Evolutionary conservation across 2,113 vertebrate genomes (phyloP).

Genomic region (Zosterops borbonicus): DNA sequence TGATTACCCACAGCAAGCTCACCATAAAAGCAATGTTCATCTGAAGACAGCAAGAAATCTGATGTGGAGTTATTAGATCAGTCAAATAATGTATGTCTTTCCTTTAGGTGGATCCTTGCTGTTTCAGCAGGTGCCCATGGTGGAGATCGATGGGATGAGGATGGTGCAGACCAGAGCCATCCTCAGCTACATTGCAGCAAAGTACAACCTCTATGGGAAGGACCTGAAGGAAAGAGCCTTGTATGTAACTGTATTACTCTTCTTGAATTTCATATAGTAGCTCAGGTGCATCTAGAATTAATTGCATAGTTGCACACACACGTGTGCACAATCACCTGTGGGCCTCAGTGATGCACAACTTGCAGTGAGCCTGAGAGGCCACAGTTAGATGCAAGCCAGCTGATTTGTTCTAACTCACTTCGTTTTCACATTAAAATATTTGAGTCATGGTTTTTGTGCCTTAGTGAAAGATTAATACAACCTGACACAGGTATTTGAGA

Average conservation of each 20-base stretch:
- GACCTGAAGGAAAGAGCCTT: conserved; percentile 13
- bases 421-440: neutral
- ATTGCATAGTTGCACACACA: neutral
- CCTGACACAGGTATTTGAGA: neutral
- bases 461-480: neutral
- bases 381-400: neutral
- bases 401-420: neutral
- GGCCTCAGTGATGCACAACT: neutral
- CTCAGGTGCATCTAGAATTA: neutral
- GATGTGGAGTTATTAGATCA: rapidly evolving
- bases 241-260: conserved; percentile 66
- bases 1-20: neutral
- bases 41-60: neutral
- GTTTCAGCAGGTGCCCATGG: conserved; percentile 90
- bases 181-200: neutral
- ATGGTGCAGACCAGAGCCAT: conserved; percentile 78
- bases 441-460: neutral
- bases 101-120: conserved; percentile 74
- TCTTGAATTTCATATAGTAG: neutral
- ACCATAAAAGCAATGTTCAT: neutral
- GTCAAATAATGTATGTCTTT: neutral
- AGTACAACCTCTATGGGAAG: neutral
- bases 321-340: neutral
- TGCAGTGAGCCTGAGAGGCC: neutral
- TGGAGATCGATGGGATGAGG: conserved; percentile 89